Base-by-base conservation (phyloP, 1,140 invertebrate species). In the Drosophila yakuba region DNA sequence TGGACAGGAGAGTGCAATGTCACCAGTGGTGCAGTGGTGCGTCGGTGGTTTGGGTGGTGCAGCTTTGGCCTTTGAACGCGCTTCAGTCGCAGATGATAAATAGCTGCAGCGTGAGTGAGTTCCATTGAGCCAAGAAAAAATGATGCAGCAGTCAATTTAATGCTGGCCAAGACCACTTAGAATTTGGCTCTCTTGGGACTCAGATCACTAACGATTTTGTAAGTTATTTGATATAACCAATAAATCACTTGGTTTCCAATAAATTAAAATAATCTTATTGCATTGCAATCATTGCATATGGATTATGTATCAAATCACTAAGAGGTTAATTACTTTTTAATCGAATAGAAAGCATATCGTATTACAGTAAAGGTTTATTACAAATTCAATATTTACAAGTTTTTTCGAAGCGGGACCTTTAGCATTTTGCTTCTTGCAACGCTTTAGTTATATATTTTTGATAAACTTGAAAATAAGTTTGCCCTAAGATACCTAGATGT, bases 101-200 rank as follows among this genome's bases (percentile, higher is more conserved):
- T 74, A 74, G 72, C 72, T 74, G 69, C 47, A 58, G 44, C 43
- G 23, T 56, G 51, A 59, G 57, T 59, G 54, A 15, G 23, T 47
- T 35, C 20, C 20, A 58, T 60, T 39, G 64, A 45, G 72, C 25
- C 35, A 52, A 51, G 59, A 52, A 74, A 61, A 74, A 74, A 74
- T 74, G 69, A 57, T 57, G 69, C 58, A 51, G 59, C 72, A 64
- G 72, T 64, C 72, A 74, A 74, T 74, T 74, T 48, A 38, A 50
- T 17, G 48, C 12, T 48, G 57, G 48, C 20, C 38, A 72, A 41
- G 12, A 25, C 56, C 57, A 17, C 32, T n/a, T 52, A 36, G 14
- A 58, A 38, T 39, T 41, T 50, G 35, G 35, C 41, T 59, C 72
- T 50, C 54, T 57, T 60, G 3, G 32, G 28, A 14, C 25, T 32